Base-by-base conservation (phyloP, 2,797 vertebrate genomes). In the Perodicticus potto region DNA sequence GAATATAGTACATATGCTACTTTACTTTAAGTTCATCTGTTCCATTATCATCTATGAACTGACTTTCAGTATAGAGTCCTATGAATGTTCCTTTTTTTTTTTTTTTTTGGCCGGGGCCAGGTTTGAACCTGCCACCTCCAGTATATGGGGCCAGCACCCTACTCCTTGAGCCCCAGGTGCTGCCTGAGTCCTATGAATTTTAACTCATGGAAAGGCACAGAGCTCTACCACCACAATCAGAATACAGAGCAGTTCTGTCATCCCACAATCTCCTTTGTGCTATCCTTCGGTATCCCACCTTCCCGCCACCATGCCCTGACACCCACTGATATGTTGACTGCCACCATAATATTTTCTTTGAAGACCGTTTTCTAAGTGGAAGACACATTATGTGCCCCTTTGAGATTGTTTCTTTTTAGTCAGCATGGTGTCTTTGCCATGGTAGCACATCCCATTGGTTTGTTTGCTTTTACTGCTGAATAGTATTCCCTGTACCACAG, bases 1-100 rank as follows among this genome's bases (percentile, higher is more conserved):
- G 2, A 65, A n/a, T 7, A 34, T 5, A 69, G 65, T 3, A 23
- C 5, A 61, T 20, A 59, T 0, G 37, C 5, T n/a, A 19, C 34
- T 76, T 69, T 85, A 43, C 7, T 19, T 65, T 32, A 34, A 72
- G 82, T 61, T 81, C 40, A 4, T 63, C 17, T 67, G 19, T 69
- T 67, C 74, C 1, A 57, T 81, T 86, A 86, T 3, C 8, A 82
- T 20, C n/a, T 34, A 69, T 25, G 61, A 53, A 25, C 17, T 77
- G 34, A 63, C 23, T 72, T 72, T 69, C 63, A 9, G 12, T 20
- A 32, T 19, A 37, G 1, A 45, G 19, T 89, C 27, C 10, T 43
- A 7, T 45, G 10, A 45, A 40, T 40, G 40, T 40, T n/a, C n/a
- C n/a, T 40, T 40, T 40, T 40, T 40, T 40, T 40, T 40, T 45